Base-by-base conservation (phyloP, 1,140 invertebrate genomes). In the Pachyrhynchus sulphureomaculatus region DNA sequence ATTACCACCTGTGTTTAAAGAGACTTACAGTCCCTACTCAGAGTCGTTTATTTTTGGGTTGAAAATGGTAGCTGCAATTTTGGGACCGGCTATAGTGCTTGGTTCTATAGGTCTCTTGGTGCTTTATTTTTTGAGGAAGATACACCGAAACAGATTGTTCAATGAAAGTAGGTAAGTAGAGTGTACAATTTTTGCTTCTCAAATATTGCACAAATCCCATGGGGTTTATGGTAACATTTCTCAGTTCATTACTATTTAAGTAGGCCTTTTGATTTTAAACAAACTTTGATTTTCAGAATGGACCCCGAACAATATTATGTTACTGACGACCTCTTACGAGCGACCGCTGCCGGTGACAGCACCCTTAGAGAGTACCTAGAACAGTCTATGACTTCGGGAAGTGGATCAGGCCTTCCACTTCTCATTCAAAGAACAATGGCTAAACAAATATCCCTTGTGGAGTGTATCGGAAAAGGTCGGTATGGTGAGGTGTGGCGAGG, bases 401-500 rank as follows among this genome's bases (percentile, higher is more conserved):
- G 89, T 63, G 92, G 92, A 23, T 89, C 87, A 24, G 94, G 94
- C 6, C 77, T 94, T 17, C 90, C 90, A 0, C 69, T 92, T 15
- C 73, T 93, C 5, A 86, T 91, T 45, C 90, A 92, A 74, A 79
- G 90, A 33, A 92, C 89, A 0, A 70, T 93, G 42, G 89, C 90
- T 0, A 90, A 91, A 69, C 82, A 84, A 68, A 87, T 90, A 26
- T 83, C 84, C 0, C 76, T 92, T 8, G 78, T 83, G 2, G 88
- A 91, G 60, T 87, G 88, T 69, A 90, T 96, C 56, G 92, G 92
- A 1, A 90, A 89, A 71, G 91, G 92, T 1, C 83, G 91, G 42
- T 93, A 89, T 72, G 91, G 92, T 0, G 91, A 95, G 76, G 92
- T 96, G 0, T 96, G 92, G 90, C 80, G 87, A 44, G 93, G 90